phyloP scores from a whole-genome alignment of 2,113 vertebrate species.

The Sardina pilchardus region DNA sequence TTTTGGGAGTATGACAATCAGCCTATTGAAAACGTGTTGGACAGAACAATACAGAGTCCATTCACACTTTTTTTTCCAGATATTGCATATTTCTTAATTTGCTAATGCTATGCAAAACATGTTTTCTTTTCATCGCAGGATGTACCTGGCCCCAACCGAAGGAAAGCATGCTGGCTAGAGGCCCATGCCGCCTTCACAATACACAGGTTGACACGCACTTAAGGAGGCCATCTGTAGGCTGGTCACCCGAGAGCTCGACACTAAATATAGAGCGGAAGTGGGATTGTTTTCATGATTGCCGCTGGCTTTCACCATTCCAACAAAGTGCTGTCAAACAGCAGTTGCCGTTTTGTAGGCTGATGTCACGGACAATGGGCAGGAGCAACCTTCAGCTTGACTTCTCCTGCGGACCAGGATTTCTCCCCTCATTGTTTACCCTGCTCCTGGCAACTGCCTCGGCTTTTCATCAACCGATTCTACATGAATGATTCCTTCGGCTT shows the following conservation, averaged over 20 bases:
- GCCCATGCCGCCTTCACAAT: conserved; percentile 46
- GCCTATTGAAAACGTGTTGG: background rate
- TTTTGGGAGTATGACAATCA: background rate
- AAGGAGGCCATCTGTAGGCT: conserved; percentile 57
- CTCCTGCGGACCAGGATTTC: conserved; percentile 37
- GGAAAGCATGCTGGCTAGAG: background rate
- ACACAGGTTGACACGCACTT: conserved; percentile 60
- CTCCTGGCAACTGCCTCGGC: conserved; percentile 35
- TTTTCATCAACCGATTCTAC: conserved; percentile 54
- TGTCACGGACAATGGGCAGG: conserved; percentile 53
- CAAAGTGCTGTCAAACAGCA: conserved; percentile 35
- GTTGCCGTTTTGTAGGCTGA: conserved; percentile 50
- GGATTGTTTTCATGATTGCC: conserved; percentile 63
- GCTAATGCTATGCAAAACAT: background rate
- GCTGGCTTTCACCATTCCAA: conserved; percentile 43
- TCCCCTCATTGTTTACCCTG: conserved; percentile 45
- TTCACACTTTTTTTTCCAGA: background rate
- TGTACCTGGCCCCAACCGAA: background rate
- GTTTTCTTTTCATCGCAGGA: background rate
- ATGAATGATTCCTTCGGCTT: conserved; percentile 47
- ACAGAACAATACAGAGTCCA: background rate
- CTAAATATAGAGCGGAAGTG: conserved; percentile 60
- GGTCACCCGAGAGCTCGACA: conserved; percentile 55
- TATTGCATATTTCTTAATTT: background rate
- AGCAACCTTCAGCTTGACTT: conserved; percentile 46